Evolutionary conservation across 1,140 invertebrate genomes (phyloP).

Genomic region (Heliconius hermathena): DNA sequence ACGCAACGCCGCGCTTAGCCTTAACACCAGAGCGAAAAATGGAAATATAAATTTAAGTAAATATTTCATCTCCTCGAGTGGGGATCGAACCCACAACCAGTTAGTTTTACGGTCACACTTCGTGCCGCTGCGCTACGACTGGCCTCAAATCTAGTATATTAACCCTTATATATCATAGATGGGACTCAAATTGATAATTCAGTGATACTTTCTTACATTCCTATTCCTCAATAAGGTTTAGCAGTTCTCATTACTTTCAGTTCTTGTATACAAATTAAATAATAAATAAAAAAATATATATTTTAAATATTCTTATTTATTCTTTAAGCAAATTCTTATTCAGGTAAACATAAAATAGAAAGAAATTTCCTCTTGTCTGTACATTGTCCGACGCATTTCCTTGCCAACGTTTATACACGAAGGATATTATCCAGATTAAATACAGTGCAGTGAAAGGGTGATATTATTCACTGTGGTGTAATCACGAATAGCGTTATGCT

Average conservation of each 20-base stretch:
- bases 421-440: neutral
- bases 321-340: neutral
- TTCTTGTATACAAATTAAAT: neutral
- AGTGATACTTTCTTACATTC: too few species aligned
- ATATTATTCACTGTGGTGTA: slow-evolving; percentile 17
- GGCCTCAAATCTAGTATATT: too few species aligned
- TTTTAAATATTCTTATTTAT: neutral
- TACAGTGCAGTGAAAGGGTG: slow-evolving; percentile 6
- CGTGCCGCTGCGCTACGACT: too few species aligned
- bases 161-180: too few species aligned
- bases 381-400: neutral
- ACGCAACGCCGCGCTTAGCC: too few species aligned
- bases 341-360: neutral
- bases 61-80: too few species aligned
- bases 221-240: neutral
- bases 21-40: too few species aligned
- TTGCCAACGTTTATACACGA: neutral
- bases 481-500: slow-evolving; percentile 20
- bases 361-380: neutral
- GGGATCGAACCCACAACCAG: too few species aligned
- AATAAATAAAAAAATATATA: too few species aligned
- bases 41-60: too few species aligned
- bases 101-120: too few species aligned
- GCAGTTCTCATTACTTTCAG: neutral
- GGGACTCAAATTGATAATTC: too few species aligned